Base-by-base conservation (phyloP, 2,888 invertebrate species). In the Andrena chrysosceles region DNA sequence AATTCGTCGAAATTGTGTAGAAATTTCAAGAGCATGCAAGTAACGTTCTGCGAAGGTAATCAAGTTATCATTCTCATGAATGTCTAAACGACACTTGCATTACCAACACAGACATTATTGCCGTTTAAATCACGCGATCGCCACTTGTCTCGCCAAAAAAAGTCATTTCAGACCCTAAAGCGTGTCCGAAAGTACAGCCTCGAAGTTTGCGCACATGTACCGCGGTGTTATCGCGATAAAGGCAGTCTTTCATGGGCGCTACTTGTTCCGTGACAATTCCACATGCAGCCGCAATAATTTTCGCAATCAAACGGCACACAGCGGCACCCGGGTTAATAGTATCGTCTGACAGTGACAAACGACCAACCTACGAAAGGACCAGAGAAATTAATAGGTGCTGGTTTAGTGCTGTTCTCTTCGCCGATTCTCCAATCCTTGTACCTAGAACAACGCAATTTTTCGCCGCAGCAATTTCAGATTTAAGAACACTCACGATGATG, bases 341-440 rank as follows among this genome's bases (percentile, higher is more conserved):
- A 85, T 86, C 77, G 76, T 70, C 76, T 70, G 86, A 81, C 84
- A 68, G 49, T 86, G 84, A 86, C 79, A 72, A 86, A 86, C 79
- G 86, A 66, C 52, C 74, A 20, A 60, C 77, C 67, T 59, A 69
- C 77, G 77, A 70, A 71, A 77, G 83, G 82, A 73, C 77, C 31
- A 63, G 64, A 70, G 84, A 70, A 73, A 84, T 73, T 73, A 79
- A 84, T 78, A 69, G 78, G 73, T 23, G 62, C 20, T 31, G 70
- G 69, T 69, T 81, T 70, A 59, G 62, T 31, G 26, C 16, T 23
- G 52, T 77, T 52, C 60, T 62, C 59, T 29, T 23, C 42, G 60
- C 56, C 52, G 26, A 56, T 59, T 56, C 56, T 13, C n/a, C 29
- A 8, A 49, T 13, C 52, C 52, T 71, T 63, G 35, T 59, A 42